Evolutionary conservation across 2,888 invertebrate genomes (phyloP), one percentile per base, ranked within the genome.

Genomic region (Drymonia ruficornis): DNA sequence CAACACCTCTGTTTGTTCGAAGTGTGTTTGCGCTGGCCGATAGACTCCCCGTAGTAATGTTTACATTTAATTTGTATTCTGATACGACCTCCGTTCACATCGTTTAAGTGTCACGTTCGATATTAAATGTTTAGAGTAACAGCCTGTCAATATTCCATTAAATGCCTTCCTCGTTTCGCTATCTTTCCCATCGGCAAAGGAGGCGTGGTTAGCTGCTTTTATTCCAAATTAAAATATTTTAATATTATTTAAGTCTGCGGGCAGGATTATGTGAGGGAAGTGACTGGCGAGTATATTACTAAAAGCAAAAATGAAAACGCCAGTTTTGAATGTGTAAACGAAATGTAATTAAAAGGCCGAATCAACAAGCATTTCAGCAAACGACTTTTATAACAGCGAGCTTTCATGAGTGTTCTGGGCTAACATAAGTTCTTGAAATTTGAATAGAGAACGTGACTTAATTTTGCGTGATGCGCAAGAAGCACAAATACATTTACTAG

Each of bases 1-100:
- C 47, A 44, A 52, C 56, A 52, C 44, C 49, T n/a, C 15, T 55
- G 53, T 56, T 52, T 46, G 52, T 56, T 28, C 43, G 23, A 18
- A 55, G 49, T 56, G 36, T 58, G 56, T 62, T 61, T 56, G 44
- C 54, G 34, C 36, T 50, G 49, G 48, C 28, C 47, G 48, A 36
- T 31, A 31, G 12, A 18, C 29, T 23, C 56, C 59, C 63, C 56
- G 52, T 50, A 51, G 54, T 54, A 52, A 59, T 72, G 64, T 75
- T 75, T 67, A 61, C 67, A 63, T 70, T 70, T 67, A 70, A 78
- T 77, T 74, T 72, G 71, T 75, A 65, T 66, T 73, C 65, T 55
- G 58, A 65, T 63, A 60, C 56, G 54, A 55, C 58, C 52, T 57
- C 49, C 49, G 60, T 56, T 65, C 64, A 56, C 64, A 59, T 64